A percentile compares a stretch with the other conserved stretches of the same genome.
Conservation (phyloP, 92 coral and sea anemone genomes). For the Epizoanthus fatuus region DNA sequence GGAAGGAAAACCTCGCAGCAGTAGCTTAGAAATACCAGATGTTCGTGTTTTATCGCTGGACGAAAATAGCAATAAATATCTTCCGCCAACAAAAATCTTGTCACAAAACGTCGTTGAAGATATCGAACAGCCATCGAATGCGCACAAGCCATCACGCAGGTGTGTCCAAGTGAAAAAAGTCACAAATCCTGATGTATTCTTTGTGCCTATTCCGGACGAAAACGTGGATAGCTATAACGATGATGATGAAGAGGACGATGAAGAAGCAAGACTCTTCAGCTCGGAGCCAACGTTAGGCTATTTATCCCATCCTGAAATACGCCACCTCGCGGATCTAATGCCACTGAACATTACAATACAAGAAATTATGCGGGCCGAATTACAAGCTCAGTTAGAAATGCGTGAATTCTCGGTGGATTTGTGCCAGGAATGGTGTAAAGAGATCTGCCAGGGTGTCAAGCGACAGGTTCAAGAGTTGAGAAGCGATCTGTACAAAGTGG, state of each 20-base stretch:
- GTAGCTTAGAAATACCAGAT: conserved; percentile 27
- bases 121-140: neutral
- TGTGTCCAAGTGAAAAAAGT: conserved; percentile 58
- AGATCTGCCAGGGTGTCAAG: conserved; percentile 80
- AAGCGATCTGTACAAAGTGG: conserved; percentile 79
- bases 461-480: conserved; percentile 73
- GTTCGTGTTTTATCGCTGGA: neutral
- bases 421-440: conserved; percentile 93
- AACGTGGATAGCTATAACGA: conserved; percentile 38
- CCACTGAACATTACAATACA: conserved; percentile 53
- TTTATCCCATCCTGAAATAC: conserved; percentile 3
- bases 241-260: neutral
- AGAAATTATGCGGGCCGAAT: conserved; percentile 65
- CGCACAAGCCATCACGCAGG: neutral
- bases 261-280: conserved; percentile 12
- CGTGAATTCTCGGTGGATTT: conserved; percentile 68
- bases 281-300: conserved; percentile 20
- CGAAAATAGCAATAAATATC: neutral
- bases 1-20: conserved; percentile 24
- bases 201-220: conserved; percentile 77
- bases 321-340: conserved; percentile 17
- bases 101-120: neutral
- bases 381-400: conserved; percentile 66
- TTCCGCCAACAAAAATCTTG: neutral
- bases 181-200: conserved; percentile 78